Conservation (phyloP, 2,888 invertebrate genomes). For the Kuschelorhynchus macadamiae region DNA sequence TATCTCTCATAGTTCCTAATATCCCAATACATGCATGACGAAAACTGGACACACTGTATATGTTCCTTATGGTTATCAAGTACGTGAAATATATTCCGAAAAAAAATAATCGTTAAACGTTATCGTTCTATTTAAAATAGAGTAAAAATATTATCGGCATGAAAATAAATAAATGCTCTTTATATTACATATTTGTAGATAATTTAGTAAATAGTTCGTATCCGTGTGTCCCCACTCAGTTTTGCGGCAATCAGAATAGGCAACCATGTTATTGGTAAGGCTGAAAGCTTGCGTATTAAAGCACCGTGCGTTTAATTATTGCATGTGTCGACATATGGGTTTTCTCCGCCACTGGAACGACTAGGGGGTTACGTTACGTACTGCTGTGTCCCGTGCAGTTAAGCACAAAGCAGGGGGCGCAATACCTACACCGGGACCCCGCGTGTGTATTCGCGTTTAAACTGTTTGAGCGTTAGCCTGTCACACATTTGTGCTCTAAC, state of each 20-base stretch:
- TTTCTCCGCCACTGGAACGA: slow-evolving; percentile 39
- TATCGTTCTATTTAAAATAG: no score
- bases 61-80: no score
- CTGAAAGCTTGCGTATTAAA: slow-evolving; percentile 26
- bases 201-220: slow-evolving; percentile 12
- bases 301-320: slow-evolving; percentile 10
- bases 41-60: no score
- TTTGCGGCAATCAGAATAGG: slow-evolving; percentile 3
- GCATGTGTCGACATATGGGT: slow-evolving; percentile 6
- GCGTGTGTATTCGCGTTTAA: slow-evolving; percentile 57
- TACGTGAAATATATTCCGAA: no score
- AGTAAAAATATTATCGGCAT: background rate
- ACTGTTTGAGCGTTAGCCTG: slow-evolving; percentile 53
- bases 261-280: slow-evolving; percentile 19
- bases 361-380: slow-evolving; percentile 49
- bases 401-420: slow-evolving; percentile 63
- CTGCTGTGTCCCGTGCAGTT: slow-evolving; percentile 47
- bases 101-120: no score
- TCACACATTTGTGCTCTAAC: slow-evolving; percentile 49
- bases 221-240: slow-evolving; percentile 8
- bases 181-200: slow-evolving; percentile 3
- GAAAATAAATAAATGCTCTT: slow-evolving; percentile 12
- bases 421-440: slow-evolving; percentile 56
- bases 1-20: no score
- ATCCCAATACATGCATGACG: no score